Base-by-base conservation (phyloP, 2,797 vertebrate species). In the Premnoplex brunnescens region DNA sequence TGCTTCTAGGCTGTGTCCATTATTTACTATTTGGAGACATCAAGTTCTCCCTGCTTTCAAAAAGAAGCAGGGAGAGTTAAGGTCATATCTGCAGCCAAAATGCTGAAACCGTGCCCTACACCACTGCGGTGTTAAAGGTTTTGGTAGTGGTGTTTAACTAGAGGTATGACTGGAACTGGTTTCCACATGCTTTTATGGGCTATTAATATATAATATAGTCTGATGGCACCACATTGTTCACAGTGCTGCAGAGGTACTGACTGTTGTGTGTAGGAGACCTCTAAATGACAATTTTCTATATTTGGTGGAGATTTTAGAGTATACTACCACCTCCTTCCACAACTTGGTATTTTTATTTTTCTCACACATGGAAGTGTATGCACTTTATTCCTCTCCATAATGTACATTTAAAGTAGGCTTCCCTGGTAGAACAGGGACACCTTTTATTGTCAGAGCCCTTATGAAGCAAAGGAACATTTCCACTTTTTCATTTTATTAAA, bases 311-410 rank as follows among this genome's bases (percentile, higher is more conserved):
- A 74, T 89, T 88, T 93, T 83, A 55, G 68, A 86, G 58, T 14
- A 4, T 71, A 77, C 7, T 20, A 44, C 36, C 36, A 83, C 78
- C 62, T 85, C 46, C 54, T 71, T 68, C 37, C 60, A 89, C 34
- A 87, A 13, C 4, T 51, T 87, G 56, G 7, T 83, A 54, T 88
- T 95, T 76, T 95, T 88, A 41, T 62, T 94, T 91, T 94, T 78
- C 58, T 86, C 10, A 51, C 23, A 55, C 4, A 6, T 54, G 54
- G 56, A 85, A 36, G 46, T 77, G n/a, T 64, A 76, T 41, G 30
- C 27, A 41, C 39, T 96, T 73, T 74, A 52, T 85, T 93, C 10
- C 39, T 51, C 89, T 78, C 28, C 27, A 34, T 46, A 14, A 73
- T 14, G 20, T 41, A 64, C 13, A n/a, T 81, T 66, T 92, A 52